Evolutionary conservation across 2,888 invertebrate genomes (phyloP).

Genomic region (Dryocosmus kuriphilus): DNA sequence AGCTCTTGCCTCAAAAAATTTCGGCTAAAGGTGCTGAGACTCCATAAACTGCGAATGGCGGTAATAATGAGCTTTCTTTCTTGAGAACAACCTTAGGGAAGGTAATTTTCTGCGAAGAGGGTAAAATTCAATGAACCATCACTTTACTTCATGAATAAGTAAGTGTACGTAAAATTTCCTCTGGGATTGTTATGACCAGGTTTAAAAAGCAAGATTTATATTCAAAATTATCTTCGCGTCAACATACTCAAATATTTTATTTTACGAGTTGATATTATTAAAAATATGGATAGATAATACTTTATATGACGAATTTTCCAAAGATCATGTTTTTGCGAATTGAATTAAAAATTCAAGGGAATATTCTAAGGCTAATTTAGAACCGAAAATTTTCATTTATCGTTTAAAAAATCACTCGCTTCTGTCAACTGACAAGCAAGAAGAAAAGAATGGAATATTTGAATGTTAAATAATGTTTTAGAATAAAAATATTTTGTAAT

Average conservation of each 20-base stretch:
- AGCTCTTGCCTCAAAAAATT: background rate
- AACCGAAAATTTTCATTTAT: no score
- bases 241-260: background rate
- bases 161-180: background rate
- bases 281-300: background rate
- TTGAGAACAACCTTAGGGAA: background rate
- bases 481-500: no score
- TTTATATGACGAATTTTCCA: background rate
- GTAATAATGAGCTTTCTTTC: constrained; percentile 19
- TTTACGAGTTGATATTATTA: background rate
- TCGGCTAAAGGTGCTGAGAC: background rate
- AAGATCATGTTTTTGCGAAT: no score
- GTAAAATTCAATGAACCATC: background rate
- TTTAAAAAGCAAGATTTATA: background rate
- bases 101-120: background rate
- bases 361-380: no score
- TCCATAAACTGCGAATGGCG: constrained; percentile 3
- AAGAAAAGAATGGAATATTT: no score
- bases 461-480: no score
- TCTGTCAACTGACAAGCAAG: no score
- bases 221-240: background rate
- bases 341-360: no score
- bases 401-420: no score
- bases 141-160: background rate
- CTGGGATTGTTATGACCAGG: background rate